A percentile compares a stretch with the other conserved stretches of the same genome.
Evolutionary conservation across 92 coral and sea anemone genomes (phyloP).

Genomic region (Desmophyllum pertusum): DNA sequence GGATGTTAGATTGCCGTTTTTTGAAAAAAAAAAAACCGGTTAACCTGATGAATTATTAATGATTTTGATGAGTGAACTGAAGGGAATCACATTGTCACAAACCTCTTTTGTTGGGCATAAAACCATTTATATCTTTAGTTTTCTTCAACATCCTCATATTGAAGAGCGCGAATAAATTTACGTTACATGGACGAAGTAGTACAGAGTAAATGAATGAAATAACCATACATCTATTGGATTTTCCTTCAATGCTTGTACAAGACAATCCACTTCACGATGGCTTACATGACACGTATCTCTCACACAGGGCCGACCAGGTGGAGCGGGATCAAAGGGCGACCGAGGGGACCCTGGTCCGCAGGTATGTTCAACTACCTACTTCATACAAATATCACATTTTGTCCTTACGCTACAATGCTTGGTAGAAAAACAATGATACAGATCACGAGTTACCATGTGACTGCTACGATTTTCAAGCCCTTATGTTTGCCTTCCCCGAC

Average conservation of each 20-base stretch:
- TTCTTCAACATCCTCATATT: background rate
- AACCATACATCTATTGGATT: too few species aligned
- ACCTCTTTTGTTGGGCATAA: background rate
- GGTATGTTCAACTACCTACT: slow-evolving; percentile 37
- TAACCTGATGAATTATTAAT: too few species aligned
- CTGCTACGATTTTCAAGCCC: background rate
- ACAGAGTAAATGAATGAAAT: too few species aligned
- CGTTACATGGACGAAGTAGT: background rate
- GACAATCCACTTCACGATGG: background rate
- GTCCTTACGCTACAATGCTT: background rate
- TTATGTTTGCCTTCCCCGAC: background rate
- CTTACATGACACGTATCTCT: background rate
- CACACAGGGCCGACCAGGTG: slow-evolving; percentile 84
- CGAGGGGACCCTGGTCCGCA: slow-evolving; percentile 98
- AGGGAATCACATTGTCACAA: background rate
- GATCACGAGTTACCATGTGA: background rate
- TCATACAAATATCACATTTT: background rate
- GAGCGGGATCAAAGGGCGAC: slow-evolving; percentile 88
- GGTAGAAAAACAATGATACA: background rate
- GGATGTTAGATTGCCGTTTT: too few species aligned
- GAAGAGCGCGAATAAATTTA: background rate
- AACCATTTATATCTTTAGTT: background rate
- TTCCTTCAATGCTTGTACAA: too few species aligned
- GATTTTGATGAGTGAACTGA: background rate
- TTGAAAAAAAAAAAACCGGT: too few species aligned